Evolutionary conservation across 2,113 vertebrate species (phyloP).

Genomic region (Ammodytes dubius): DNA sequence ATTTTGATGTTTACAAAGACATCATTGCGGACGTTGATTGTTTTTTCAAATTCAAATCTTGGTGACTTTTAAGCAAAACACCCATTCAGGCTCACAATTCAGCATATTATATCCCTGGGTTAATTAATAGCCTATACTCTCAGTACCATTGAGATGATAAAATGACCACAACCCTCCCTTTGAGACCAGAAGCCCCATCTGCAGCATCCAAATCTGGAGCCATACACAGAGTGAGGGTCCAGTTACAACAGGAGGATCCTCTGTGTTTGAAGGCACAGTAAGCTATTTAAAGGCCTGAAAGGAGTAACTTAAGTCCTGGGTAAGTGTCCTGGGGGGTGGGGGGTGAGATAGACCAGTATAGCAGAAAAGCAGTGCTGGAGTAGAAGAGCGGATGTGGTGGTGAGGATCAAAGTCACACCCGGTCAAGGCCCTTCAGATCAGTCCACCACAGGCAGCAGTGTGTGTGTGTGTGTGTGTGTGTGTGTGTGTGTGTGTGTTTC

Average conservation of each 20-base stretch:
- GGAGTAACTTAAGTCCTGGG: slow-evolving; percentile 62
- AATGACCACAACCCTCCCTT: slow-evolving; percentile 57
- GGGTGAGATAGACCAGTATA: slow-evolving; percentile 49
- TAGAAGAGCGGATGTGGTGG: slow-evolving; percentile 70
- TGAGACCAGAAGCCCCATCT: slow-evolving; percentile 38
- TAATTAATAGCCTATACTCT: slow-evolving; percentile 46
- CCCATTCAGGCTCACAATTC: slow-evolving; percentile 18
- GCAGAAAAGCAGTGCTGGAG: slow-evolving; percentile 51
- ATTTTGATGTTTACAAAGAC: not conserved
- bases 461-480: slow-evolving; percentile 36
- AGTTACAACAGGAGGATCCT: slow-evolving; percentile 59
- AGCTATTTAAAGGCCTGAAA: slow-evolving; percentile 65
- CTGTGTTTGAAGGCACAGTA: slow-evolving; percentile 55
- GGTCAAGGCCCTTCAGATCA: slow-evolving; percentile 50
- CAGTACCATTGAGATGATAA: slow-evolving; percentile 37
- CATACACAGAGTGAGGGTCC: slow-evolving; percentile 59
- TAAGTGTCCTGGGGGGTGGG: slow-evolving; percentile 52
- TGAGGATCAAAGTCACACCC: slow-evolving; percentile 73
- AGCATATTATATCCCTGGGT: not conserved
- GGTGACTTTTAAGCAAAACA: slow-evolving; percentile 16
- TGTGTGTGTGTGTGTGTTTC: slow-evolving; percentile 45
- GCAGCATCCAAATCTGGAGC: slow-evolving; percentile 57
- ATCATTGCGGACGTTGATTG: too few species aligned
- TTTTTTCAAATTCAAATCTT: slow-evolving; percentile 31
- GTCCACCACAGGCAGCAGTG: slow-evolving; percentile 37